Evolutionary conservation across 2,888 invertebrate species (phyloP), one percentile per base, ranked within the genome.

Genomic region (Parasteatoda lunata): DNA sequence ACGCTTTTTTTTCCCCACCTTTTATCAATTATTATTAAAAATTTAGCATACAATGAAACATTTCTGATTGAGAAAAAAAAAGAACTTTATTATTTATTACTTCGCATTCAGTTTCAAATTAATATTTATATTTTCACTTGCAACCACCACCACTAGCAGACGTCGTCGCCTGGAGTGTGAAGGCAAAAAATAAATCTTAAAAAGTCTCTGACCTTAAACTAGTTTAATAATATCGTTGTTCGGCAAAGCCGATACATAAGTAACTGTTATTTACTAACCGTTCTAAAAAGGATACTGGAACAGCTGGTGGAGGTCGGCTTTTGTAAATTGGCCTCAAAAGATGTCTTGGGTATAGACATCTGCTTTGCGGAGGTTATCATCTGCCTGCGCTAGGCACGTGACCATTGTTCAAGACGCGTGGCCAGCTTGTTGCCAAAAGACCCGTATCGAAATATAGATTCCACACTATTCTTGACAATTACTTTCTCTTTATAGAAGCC

Each of bases 341-440:
- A 13, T 52, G 59, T 51, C 68, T 48, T 68, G n/a, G n/a, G 30
- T 15, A 48, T 65, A 69, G 79, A 79, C 85, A 79, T 76, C 85
- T 79, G 85, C 79, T 45, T 15, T 13, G 15, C 59, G 64, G 70
- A 71, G 85, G 75, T 85, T 80, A 80, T 77, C 80, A 66, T 69
- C 76, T 80, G 79, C 65, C 30, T 72, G 48, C 48, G 77, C 72
- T 71, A 71, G 84, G 75, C 85, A 85, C 85, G 85, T 85, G 85
- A 85, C 79, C 59, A 85, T 85, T 85, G 85, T 85, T 80, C 71
- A 72, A 70, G 79, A 13, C 85, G 85, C 79, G 79, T 85, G 85
- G 64, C 85, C 64, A 70, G 85, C 75, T 30, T 79, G 70, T 49
- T 84, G 75, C 79, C 85, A 30, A 30, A 30, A 30, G 9, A 52